phyloP scores from a whole-genome alignment of 2,888 invertebrate genomes.

The Fissipunctia ypsillon region DNA sequence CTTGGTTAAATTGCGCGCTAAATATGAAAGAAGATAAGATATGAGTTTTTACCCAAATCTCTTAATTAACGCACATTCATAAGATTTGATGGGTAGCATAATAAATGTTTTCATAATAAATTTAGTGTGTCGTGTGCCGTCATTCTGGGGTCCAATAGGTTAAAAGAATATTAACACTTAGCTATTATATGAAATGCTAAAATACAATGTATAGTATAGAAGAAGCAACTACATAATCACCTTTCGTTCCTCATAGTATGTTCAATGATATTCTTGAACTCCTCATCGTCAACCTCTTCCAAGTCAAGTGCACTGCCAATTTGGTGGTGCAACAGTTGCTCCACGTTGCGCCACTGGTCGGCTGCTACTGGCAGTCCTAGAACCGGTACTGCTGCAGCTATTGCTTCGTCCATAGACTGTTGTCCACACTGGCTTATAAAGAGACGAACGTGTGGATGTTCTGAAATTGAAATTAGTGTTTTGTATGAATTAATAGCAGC shows the following conservation, averaged over 20 bases:
- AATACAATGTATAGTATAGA: too few species aligned
- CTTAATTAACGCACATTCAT: too few species aligned
- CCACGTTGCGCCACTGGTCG: slow-evolving; percentile 47
- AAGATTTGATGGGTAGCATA: too few species aligned
- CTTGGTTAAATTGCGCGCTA: too few species aligned
- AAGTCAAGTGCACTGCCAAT: slow-evolving; percentile 24
- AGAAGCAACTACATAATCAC: not conserved
- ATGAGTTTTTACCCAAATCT: too few species aligned
- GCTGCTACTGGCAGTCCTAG: slow-evolving; percentile 35
- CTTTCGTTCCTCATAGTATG: slow-evolving; percentile 37
- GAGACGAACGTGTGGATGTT: slow-evolving; percentile 37
- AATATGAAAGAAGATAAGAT: too few species aligned
- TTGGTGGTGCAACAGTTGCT: slow-evolving; percentile 20
- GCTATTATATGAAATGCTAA: too few species aligned
- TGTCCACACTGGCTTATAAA: slow-evolving; percentile 49
- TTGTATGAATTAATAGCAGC: too few species aligned
- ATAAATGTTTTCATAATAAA: too few species aligned
- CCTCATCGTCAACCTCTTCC: slow-evolving; percentile 25
- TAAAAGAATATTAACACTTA: too few species aligned
- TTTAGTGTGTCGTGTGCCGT: too few species aligned
- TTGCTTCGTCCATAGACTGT: slow-evolving; percentile 47
- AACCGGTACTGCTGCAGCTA: slow-evolving; percentile 48
- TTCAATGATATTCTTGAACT: slow-evolving; percentile 33
- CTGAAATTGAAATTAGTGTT: slow-evolving; percentile 18
- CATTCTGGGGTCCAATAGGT: too few species aligned